phyloP scores from a whole-genome alignment of 64 coral and sea anemone genomes.

The Pocillopora damicornis region DNA sequence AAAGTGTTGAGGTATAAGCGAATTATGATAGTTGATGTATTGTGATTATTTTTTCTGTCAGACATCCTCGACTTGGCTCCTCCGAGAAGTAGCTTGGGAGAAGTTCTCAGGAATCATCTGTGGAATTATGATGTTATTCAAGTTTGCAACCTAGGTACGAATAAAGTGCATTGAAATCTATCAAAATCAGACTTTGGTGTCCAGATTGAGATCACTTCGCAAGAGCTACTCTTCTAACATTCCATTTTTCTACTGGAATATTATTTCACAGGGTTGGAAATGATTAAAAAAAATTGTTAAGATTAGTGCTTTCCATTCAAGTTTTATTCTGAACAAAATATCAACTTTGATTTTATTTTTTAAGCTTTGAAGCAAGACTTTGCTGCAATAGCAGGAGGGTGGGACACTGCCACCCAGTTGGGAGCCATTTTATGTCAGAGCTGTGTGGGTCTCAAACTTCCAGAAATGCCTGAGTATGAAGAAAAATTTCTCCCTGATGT shows the following conservation, averaged over 20 bases:
- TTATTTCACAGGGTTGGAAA: too few relatives aligned
- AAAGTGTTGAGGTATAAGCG: too few relatives aligned
- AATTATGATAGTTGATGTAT: too few relatives aligned
- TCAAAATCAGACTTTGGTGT: too few relatives aligned
- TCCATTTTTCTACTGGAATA: too few relatives aligned
- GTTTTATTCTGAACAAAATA: neutral
- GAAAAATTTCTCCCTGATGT: slow-evolving; percentile 80
- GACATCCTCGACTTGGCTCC: slow-evolving; percentile 73
- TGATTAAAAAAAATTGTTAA: too few relatives aligned
- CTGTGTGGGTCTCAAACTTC: slow-evolving; percentile 74
- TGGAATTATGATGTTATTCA: slow-evolving; percentile 81
- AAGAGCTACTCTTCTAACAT: too few relatives aligned
- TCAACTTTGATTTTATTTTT: neutral
- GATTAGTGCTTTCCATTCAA: neutral
- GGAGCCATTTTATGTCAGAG: slow-evolving; percentile 83
- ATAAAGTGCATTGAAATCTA: neutral
- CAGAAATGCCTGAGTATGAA: slow-evolving; percentile 57
- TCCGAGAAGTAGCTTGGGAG: slow-evolving; percentile 27
- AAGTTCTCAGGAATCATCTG: slow-evolving; percentile 62
- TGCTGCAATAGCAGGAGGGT: slow-evolving; percentile 61
- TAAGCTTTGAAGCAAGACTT: slow-evolving; percentile 94
- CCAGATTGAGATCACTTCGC: too few relatives aligned
- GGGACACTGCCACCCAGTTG: slow-evolving; percentile 84
- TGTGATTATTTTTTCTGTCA: slow-evolving; percentile 1
- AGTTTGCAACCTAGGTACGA: slow-evolving; percentile 73